Base-by-base conservation (phyloP, 1,140 invertebrate genomes). In the Rhagoletis zephyria region DNA sequence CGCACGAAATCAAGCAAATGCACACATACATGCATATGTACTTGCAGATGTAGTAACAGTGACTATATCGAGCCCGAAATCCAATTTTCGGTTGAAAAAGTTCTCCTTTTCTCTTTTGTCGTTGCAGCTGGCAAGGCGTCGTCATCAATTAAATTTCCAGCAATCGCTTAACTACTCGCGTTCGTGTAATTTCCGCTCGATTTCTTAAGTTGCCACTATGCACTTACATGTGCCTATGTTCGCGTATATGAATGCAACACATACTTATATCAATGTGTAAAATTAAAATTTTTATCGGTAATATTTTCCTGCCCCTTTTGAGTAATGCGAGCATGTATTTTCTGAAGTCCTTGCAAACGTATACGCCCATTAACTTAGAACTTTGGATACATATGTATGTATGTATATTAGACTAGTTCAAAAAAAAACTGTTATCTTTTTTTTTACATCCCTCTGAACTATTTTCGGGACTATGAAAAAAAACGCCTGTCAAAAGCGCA, bases 101-200 rank as follows among this genome's bases (percentile, higher is more conserved):
- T 45, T 48, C 14, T 12, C 14, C 42, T 40, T 9, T 81, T 56
- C 16, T 40, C 19, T 3, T 81, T 5, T 48, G 1, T 2, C 5
- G 67, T 16, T 56, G n/a, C 74, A 51, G 45, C 42, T 74, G 45
- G 42, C 67, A 81, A 0, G 48, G 19, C 5, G 19, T 30, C 5
- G 19, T 30, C 74, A 81, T 56, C 74, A 81, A 81, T 81, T 81
- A 81, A 81, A 56, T 81, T 74, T 40, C 67, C 6, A 16, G n/a
- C 74, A 7, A 56, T 6, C n/a, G 74, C 74, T 81, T 59, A 81
- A 56, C 74, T 81, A 51, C 74, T 56, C 56, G 74, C 48, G 48
- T 56, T 81, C 9, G 48, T 56, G 45, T 81, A 81, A 81, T 81
- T 56, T 81, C 74, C 74, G 74, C 74, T 81, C 48, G 74, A 81